Evolutionary conservation across 2,113 vertebrate genomes (phyloP).

Genomic region (Crotalus helleri): DNA sequence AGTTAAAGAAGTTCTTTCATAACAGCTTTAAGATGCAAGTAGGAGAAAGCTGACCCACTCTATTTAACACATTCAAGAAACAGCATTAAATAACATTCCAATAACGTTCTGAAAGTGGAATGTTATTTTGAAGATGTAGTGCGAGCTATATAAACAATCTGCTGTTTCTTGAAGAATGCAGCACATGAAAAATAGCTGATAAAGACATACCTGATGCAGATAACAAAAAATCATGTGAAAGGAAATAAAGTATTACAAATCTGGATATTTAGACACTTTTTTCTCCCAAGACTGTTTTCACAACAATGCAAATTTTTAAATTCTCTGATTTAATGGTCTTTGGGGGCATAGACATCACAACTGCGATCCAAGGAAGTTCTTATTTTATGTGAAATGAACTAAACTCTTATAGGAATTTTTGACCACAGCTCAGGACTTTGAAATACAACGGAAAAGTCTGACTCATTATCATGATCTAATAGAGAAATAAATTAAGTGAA

Average conservation of each 20-base stretch:
- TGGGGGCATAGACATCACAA: background rate
- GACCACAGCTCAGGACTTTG: background rate
- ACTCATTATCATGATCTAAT: background rate
- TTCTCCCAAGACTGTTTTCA: background rate
- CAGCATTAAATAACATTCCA: background rate
- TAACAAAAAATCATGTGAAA: background rate
- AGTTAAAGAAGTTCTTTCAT: background rate
- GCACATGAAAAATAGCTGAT: background rate
- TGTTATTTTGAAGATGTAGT: background rate
- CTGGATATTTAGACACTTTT: background rate
- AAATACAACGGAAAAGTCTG: background rate
- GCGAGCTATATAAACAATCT: background rate
- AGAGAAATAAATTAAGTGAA: background rate
- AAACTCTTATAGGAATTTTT: constrained; percentile 32
- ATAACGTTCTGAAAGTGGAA: background rate
- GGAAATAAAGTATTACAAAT: rapidly evolving
- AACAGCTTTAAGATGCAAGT: background rate
- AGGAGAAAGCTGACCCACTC: background rate
- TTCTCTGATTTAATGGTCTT: background rate
- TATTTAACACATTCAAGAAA: background rate
- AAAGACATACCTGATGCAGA: background rate
- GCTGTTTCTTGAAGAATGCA: background rate
- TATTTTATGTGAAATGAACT: constrained; percentile 20
- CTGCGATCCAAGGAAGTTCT: background rate
- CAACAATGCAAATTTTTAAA: background rate